Evolutionary conservation across 2,888 invertebrate species (phyloP).

Genomic region (Rambutsinella grinnellia): DNA sequence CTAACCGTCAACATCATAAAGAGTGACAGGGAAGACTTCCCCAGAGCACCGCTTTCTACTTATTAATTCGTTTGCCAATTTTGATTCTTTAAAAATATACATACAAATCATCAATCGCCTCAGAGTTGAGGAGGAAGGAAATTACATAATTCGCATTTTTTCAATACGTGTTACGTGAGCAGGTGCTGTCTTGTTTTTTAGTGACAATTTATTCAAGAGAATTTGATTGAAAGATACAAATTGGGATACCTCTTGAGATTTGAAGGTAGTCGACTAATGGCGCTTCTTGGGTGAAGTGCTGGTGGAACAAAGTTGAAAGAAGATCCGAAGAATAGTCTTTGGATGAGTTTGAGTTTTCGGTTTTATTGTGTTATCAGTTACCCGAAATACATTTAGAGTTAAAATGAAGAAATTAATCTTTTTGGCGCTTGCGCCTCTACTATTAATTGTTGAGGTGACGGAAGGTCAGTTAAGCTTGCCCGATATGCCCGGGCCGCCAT

Average conservation of each 20-base stretch:
- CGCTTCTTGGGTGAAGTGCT: slow-evolving; percentile 42
- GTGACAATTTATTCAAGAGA: slow-evolving; percentile 12
- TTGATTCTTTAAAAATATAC: slow-evolving; percentile 6
- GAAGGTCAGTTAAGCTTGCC: slow-evolving; percentile 34
- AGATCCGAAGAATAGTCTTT: too few relatives aligned
- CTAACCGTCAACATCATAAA: not conserved
- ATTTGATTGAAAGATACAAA: slow-evolving; percentile 26
- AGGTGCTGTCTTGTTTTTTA: not conserved
- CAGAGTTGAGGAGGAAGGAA: slow-evolving; percentile 4
- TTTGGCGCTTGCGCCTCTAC: not conserved
- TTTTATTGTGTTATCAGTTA: too few relatives aligned
- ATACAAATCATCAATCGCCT: not conserved
- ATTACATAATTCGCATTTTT: slow-evolving; percentile 37
- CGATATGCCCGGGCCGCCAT: slow-evolving; percentile 46
- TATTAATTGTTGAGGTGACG: slow-evolving; percentile 2
- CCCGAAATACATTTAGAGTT: not conserved
- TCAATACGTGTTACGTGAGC: not conserved
- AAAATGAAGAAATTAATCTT: not conserved
- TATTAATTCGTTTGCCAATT: slow-evolving; percentile 27
- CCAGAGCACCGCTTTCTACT: slow-evolving; percentile 32
- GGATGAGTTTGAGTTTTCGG: too few relatives aligned
- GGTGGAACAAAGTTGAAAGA: too few relatives aligned
- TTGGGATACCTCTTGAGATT: slow-evolving; percentile 12
- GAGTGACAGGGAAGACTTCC: not conserved
- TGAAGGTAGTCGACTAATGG: slow-evolving; percentile 28